Base-by-base conservation (phyloP, 2,888 invertebrate species). In the Apodemia hepburni region DNA sequence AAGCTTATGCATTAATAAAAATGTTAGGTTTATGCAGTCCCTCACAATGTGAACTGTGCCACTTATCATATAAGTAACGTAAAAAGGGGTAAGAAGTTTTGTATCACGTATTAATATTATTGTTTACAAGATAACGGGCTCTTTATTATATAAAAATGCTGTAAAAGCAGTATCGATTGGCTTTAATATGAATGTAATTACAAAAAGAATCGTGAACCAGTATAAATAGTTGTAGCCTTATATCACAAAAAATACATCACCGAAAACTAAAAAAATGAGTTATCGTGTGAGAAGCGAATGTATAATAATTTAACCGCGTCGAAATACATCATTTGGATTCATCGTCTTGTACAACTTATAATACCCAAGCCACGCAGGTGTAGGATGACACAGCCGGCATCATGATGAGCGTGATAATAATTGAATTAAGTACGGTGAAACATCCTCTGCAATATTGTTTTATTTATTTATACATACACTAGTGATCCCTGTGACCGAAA, bases 361-460 rank as follows among this genome's bases (percentile, higher is more conserved):
- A 45, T 54, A n/a, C 29, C 42, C 22, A 42, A 47, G 60, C 57
- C 59, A 64, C 64, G 70, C 71, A 73, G 71, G 71, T 73, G 72
- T 66, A 68, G 68, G 65, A 66, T 63, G 61, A 60, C 64, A 60
- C 64, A 66, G 65, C 64, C 65, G 63, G 64, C 64, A 64, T 65
- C 65, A 65, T 61, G 66, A 67, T 67, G n/a, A n/a, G n/a, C n/a
- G n/a, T n/a, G n/a, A n/a, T n/a, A n/a, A n/a, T n/a, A n/a, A n/a
- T n/a, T n/a, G n/a, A n/a, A n/a, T n/a, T n/a, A n/a, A n/a, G n/a
- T n/a, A n/a, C n/a, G n/a, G n/a, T n/a, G n/a, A n/a, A n/a, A n/a
- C n/a, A n/a, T n/a, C n/a, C n/a, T n/a, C n/a, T n/a, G n/a, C n/a
- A n/a, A n/a, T n/a, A n/a, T n/a, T n/a, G n/a, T n/a, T n/a, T n/a